Evolutionary conservation across 2,113 vertebrate genomes (phyloP), one percentile per base, ranked within the genome.

Genomic region (Centrocercus urophasianus): DNA sequence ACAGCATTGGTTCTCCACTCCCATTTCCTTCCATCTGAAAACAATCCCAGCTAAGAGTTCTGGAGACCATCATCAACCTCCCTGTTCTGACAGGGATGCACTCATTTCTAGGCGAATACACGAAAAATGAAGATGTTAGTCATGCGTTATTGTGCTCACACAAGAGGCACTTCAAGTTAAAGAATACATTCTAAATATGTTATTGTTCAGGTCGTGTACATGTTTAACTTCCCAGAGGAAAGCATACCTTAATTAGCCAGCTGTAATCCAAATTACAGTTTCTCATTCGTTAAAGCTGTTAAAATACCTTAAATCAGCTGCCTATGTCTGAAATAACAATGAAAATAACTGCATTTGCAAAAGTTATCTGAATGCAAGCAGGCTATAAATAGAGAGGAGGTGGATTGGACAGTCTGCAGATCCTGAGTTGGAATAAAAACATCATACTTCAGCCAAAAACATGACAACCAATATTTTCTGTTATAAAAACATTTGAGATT

Each of bases 401-500:
- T 97, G 96, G 95, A 96, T 97, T 94, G 97, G 97, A 96, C 95
- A 97, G 96, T 97, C 90, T 42, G 93, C 32, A 9, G 95, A 97
- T 97, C 96, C 96, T 67, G 91, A 96, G 85, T 95, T 98, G 97
- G 97, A 97, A 97, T 97, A 90, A 96, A 97, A 97, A 94, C 91
- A 96, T 94, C 81, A 89, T 76, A 66, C 75, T 96, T 92, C 96
- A 94, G 97, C 97, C 97, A 97, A 97, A 97, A 97, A 96, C 95
- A 96, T 95, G 96, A 97, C 96, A 98, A 97, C 96, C 96, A 90
- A 74, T 97, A 95, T 97, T 97, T 97, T 96, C 96, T 98, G 97
- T 96, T 97, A 96, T 67, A 98, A 98, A 98, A 98, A 97, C 97
- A 97, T 97, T 97, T 97, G 80, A 97, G 96, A 97, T 94, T 0